Evolutionary conservation across 2,888 invertebrate genomes (phyloP).

Genomic region (Yponomeuta cagnagella): DNA sequence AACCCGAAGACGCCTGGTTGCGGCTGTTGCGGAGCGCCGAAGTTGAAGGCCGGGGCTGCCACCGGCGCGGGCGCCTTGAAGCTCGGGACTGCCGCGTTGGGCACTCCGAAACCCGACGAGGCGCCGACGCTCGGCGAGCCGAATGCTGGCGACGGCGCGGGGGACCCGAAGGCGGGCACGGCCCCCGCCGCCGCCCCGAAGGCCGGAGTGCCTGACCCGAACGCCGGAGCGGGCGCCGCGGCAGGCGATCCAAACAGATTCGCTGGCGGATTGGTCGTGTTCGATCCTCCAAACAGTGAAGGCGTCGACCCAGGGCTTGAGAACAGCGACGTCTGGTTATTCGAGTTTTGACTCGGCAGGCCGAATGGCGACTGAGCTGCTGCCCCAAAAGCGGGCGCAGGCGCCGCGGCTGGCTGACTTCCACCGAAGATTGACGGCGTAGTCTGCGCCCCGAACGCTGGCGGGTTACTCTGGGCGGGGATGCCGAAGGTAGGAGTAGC

Average conservation of each 20-base stretch:
- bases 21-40: slow-evolving; percentile 38
- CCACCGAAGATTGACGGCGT: not conserved
- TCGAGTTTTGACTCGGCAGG: slow-evolving; percentile 34
- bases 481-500: not conserved
- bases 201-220: slow-evolving; percentile 26
- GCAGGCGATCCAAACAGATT: slow-evolving; percentile 38
- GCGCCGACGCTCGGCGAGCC: slow-evolving; percentile 44
- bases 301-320: slow-evolving; percentile 31
- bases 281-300: not conserved
- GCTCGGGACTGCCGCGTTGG: slow-evolving; percentile 33
- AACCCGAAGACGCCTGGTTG: slow-evolving; percentile 47
- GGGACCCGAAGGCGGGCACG: slow-evolving; percentile 27
- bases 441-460: not conserved
- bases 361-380: slow-evolving; percentile 30
- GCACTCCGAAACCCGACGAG: slow-evolving; percentile 35
- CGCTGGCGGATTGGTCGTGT: slow-evolving; percentile 25
- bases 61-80: slow-evolving; percentile 40
- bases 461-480: not conserved
- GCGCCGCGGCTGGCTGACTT: not conserved
- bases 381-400: slow-evolving; percentile 17
- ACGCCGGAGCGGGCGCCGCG: slow-evolving; percentile 27
- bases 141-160: slow-evolving; percentile 39
- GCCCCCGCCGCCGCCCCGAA: slow-evolving; percentile 38
- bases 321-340: slow-evolving; percentile 38
- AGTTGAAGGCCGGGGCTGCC: slow-evolving; percentile 44